These are phyloP conservation scores for Amphiprion percula DNA, from an alignment of 2,113 vertebrate species.

Conservation along the genomic window DNA sequence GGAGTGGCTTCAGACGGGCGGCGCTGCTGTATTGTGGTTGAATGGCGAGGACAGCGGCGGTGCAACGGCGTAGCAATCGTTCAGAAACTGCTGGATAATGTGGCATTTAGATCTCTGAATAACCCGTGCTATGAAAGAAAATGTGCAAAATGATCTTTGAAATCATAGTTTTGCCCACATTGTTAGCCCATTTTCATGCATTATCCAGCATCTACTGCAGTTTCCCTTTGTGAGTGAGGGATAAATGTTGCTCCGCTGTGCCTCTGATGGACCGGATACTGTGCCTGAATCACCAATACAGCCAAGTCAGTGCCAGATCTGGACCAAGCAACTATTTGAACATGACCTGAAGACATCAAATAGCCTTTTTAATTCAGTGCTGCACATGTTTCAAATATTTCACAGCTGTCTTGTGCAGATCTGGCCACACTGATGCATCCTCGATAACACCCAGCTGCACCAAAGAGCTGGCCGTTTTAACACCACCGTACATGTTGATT, in stretches of 20 bases:
- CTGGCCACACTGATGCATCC: constrained; percentile 22
- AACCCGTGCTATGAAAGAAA: neutral
- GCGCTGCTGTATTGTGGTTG: constrained; percentile 41
- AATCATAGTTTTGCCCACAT: neutral
- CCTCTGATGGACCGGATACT: constrained; percentile 69
- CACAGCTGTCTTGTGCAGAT: constrained; percentile 28
- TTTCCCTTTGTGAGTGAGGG: constrained; percentile 26
- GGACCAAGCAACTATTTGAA: neutral
- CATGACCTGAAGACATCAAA: neutral
- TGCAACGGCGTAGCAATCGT: constrained; percentile 22
- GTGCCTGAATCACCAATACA: constrained; percentile 66
- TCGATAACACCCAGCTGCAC: constrained; percentile 33
- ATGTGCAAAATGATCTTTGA: neutral
- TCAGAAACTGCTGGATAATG: constrained; percentile 25
- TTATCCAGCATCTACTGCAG: neutral
- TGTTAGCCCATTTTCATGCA: neutral
- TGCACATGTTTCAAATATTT: neutral
- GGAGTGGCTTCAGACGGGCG: constrained; percentile 40
- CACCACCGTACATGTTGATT: constrained; percentile 38
- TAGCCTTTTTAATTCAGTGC: constrained; percentile 6
- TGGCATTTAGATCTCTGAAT: neutral
- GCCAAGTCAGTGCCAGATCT: constrained; percentile 55
- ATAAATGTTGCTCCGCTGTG: constrained; percentile 47
- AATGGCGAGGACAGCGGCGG: constrained; percentile 8
- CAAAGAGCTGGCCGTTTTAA: constrained; percentile 43